These are phyloP conservation scores for Zonitis immaculata DNA, from an alignment of 2,888 invertebrate species.

Conservation along the genomic window DNA sequence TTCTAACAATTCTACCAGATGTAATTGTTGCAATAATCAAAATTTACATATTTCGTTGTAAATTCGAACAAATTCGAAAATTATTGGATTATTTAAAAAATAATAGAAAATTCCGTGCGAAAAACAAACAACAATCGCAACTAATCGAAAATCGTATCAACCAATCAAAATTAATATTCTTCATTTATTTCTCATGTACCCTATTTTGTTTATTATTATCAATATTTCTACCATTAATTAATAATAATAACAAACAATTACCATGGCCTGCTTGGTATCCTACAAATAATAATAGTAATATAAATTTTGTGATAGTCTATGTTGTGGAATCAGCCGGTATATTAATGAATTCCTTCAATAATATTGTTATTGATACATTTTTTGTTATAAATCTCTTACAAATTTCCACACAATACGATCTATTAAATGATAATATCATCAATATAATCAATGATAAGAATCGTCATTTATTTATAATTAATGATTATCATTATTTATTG, in stretches of 20 bases:
- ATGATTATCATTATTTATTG: background rate
- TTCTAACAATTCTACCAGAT: background rate
- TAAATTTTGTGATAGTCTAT: background rate
- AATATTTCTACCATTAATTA: background rate
- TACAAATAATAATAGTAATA: background rate
- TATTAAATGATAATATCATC: constrained; percentile 6
- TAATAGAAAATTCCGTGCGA: constrained; percentile 2
- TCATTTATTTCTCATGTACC: background rate
- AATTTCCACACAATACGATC: constrained; percentile 12
- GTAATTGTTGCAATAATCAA: background rate
- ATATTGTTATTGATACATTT: constrained; percentile 12
- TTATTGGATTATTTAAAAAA: constrained; percentile 6
- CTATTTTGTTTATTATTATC: background rate
- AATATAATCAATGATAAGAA: background rate
- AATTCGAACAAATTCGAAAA: background rate
- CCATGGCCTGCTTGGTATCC: constrained; percentile 4
- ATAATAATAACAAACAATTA: background rate
- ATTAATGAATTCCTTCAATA: constrained; percentile 4
- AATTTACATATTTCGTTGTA: background rate
- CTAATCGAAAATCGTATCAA: constrained; percentile 1
- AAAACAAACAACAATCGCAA: background rate
- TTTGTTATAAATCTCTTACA: constrained; percentile 12
- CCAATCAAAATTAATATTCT: constrained; percentile 6
- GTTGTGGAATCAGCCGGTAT: constrained; percentile 4
- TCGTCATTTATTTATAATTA: background rate